phyloP scores from a whole-genome alignment of 2,797 vertebrate species.

The Iguana delicatissima region DNA sequence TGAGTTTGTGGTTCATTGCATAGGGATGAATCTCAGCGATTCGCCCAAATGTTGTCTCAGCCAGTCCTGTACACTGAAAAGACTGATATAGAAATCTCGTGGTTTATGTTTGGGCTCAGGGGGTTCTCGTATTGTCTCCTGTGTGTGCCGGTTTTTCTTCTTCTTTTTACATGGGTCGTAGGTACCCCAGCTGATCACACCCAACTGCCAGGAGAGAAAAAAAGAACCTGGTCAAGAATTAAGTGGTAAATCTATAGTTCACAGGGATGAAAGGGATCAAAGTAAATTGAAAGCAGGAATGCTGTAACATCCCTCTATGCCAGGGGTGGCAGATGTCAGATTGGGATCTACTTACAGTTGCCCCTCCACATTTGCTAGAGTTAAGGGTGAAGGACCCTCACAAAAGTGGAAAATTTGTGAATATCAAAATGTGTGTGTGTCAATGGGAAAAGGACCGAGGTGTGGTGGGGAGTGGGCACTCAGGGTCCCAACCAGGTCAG shows the following conservation, averaged over 20 bases:
- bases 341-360: neutral
- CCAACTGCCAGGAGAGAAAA: constrained; percentile 62
- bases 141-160: neutral
- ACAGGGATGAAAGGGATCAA: neutral
- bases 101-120: neutral
- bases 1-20: neutral
- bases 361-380: no score
- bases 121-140: neutral
- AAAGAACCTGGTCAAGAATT: neutral
- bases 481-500: no score
- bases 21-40: constrained; percentile 61
- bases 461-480: no score
- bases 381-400: no score
- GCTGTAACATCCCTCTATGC: neutral
- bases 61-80: constrained; percentile 73
- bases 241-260: neutral
- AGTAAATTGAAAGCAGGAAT: neutral
- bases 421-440: no score
- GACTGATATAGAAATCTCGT: constrained; percentile 71
- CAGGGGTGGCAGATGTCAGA: neutral
- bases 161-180: constrained; percentile 57
- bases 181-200: constrained; percentile 77
- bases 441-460: no score
- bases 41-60: constrained; percentile 65
- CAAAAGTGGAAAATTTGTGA: no score